phyloP scores from a whole-genome alignment of 2,888 invertebrate genomes.

The Euzetes globulus region DNA sequence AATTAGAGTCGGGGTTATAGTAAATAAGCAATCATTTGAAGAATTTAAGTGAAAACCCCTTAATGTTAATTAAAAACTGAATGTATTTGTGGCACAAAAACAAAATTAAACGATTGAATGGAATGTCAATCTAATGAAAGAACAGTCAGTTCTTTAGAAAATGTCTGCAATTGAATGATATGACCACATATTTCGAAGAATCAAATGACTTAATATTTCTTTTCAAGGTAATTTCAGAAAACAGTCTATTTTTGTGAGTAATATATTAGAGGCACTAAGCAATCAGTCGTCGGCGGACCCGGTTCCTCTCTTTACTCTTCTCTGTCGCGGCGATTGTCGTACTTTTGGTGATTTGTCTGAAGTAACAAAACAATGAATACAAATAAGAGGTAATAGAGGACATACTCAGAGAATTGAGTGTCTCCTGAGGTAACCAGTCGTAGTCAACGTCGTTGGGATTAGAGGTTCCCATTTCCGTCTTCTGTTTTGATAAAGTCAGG shows the following conservation, averaged over 20 bases:
- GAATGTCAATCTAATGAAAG: too few relatives aligned
- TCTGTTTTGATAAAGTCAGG: constrained; percentile 38
- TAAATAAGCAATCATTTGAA: too few relatives aligned
- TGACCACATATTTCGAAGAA: background rate
- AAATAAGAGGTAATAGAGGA: constrained; percentile 42
- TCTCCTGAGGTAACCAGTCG: constrained; percentile 94
- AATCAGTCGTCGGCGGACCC: constrained; percentile 14
- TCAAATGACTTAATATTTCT: background rate
- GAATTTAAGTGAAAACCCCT: too few relatives aligned
- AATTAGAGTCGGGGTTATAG: too few relatives aligned
- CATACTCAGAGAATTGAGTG: constrained; percentile 70
- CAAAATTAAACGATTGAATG: too few relatives aligned
- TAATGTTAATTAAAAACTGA: too few relatives aligned
- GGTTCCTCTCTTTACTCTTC: constrained; percentile 33
- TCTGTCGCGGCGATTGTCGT: constrained; percentile 28
- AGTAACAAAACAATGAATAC: background rate
- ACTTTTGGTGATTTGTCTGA: constrained; percentile 33
- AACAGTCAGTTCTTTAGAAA: background rate
- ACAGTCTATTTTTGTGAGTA: background rate
- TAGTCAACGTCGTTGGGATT: constrained; percentile 88
- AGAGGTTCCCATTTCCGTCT: constrained; percentile 80
- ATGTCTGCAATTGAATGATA: background rate
- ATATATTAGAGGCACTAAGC: constrained; percentile 24
- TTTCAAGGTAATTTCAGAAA: constrained; percentile 7
- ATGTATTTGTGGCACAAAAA: too few relatives aligned